Evolutionary conservation across 2,888 invertebrate species (phyloP), one percentile per base, ranked within the genome.

Genomic region (Geotrupes spiniger): DNA sequence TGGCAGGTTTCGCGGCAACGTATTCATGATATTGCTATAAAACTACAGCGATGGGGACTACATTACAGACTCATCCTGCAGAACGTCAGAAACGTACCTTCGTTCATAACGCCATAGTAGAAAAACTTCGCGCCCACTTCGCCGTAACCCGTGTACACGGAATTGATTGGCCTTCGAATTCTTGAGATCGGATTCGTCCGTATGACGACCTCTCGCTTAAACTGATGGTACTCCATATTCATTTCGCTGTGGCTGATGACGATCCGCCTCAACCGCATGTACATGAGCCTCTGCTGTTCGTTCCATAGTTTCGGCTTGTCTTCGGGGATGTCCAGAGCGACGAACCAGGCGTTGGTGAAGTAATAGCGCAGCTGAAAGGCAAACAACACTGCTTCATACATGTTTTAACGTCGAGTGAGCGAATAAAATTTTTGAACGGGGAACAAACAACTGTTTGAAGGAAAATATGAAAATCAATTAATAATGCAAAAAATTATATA

Each of bases 91-190:
- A n/a, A n/a, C n/a, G n/a, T 57, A 68, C 70, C 69, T 33, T 69
- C 64, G 41, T 69, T 70, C 69, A 70, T 69, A 6, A 63, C 66
- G 10, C 70, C 70, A 44, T 70, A 70, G 52, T 63, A 70, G 41
- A 64, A 70, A 50, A 70, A 70, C 14, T 54, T 63, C 36, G 65
- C 61, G 11, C 63, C 63, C 2, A 66, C 64, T 39, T 68, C 68
- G 1, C 70, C 70, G 38, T 67, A 70, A 0, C 69, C 69, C 1
- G 69, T 68, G 46, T 70, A 70, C 4, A 69, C 66, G 21, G 64
- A 63, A 40, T 64, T 66, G 10, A 62, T 62, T 0, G 69, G 69
- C 41, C 58, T 64, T 28, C 46, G 66, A 1, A 64, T 52, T 21
- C 53, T 49, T 2, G 42, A 25, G 0, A 48, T 49, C 1, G 60